phyloP scores from a whole-genome alignment of 2,113 vertebrate genomes.

The Cheirogaleus medius region DNA sequence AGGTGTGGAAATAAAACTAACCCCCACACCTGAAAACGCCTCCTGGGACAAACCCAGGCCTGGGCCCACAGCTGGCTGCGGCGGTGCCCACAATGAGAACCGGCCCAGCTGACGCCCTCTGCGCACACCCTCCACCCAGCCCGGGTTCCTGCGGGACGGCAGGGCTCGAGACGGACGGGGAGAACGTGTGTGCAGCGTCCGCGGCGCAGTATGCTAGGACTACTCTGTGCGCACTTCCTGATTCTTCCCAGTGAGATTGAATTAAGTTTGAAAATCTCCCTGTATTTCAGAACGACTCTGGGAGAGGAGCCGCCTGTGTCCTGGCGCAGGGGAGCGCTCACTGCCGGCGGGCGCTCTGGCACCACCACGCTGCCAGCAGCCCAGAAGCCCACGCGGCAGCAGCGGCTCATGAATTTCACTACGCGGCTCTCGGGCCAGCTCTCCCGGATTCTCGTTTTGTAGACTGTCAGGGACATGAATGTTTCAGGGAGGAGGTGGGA shows the following conservation, averaged over 20 bases:
- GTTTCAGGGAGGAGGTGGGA: background rate
- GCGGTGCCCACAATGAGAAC: background rate
- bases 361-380: background rate
- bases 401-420: background rate
- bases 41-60: background rate
- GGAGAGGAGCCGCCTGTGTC: background rate
- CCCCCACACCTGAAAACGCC: background rate
- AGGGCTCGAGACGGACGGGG: background rate
- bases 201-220: no score
- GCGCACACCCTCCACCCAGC: background rate
- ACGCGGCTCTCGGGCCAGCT: no score
- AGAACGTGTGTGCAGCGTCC: accelerated
- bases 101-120: background rate
- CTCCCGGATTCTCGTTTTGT: background rate
- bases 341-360: background rate
- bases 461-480: background rate
- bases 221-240: background rate
- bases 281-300: background rate
- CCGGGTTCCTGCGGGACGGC: background rate
- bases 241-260: background rate
- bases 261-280: background rate
- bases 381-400: background rate
- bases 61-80: no score
- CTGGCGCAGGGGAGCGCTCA: background rate
- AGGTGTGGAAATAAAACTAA: background rate